A percentile compares a stretch with the other conserved stretches of the same genome.
Evolutionary conservation across 1,140 invertebrate genomes (phyloP).

Genomic region (Drosophila varians): DNA sequence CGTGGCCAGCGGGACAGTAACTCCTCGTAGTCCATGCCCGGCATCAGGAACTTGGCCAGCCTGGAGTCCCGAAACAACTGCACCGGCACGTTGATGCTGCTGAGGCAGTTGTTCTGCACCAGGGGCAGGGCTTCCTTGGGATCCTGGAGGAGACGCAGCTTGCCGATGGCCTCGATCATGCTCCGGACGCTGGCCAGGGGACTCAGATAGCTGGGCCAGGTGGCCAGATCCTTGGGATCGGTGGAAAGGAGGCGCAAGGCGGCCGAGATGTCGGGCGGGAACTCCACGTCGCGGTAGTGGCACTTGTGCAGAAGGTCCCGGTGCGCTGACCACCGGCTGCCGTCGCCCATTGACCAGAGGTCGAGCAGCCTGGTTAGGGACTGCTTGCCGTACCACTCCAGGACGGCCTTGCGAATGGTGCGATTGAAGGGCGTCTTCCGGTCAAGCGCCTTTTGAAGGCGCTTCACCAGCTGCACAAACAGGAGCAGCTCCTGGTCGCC

Average conservation of each 20-base stretch:
- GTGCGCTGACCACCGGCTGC: constrained; percentile 29
- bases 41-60: constrained; percentile 42
- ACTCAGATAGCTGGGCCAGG: constrained; percentile 42
- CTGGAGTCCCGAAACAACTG: constrained; percentile 23
- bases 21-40: constrained; percentile 62
- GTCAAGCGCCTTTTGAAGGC: constrained; percentile 43
- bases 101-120: constrained; percentile 30
- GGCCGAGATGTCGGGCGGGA: constrained; percentile 29
- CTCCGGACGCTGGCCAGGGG: constrained; percentile 22
- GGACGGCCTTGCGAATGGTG: constrained; percentile 66
- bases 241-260: constrained; percentile 40
- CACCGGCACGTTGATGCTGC: constrained; percentile 60
- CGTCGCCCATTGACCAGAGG: constrained; percentile 52
- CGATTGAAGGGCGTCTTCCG: constrained; percentile 52
- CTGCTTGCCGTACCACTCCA: constrained; percentile 61
- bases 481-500: constrained; percentile 59
- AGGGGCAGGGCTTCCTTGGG: constrained; percentile 41
- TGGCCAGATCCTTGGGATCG: constrained; percentile 14
- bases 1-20: constrained; percentile 47
- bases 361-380: constrained; percentile 45
- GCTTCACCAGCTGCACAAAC: constrained; percentile 56
- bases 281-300: constrained; percentile 38
- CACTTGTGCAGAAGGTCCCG: constrained; percentile 55
- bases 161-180: constrained; percentile 36
- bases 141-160: constrained; percentile 41